Evolutionary conservation across 2,888 invertebrate genomes (phyloP), one percentile per base, ranked within the genome.

Genomic region (Stenodema calcarata): DNA sequence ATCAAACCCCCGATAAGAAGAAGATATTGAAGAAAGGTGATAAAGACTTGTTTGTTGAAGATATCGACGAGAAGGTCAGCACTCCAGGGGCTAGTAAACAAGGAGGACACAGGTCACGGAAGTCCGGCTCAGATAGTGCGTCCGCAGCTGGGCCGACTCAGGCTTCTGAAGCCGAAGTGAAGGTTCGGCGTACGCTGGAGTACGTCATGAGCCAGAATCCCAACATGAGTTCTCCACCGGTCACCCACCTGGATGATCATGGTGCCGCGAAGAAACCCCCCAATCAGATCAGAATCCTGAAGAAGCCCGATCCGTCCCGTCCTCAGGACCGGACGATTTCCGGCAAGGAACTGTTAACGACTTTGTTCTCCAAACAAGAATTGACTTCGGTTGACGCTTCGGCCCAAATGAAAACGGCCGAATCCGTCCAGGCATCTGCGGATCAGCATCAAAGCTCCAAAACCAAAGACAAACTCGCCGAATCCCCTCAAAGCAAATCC

Each of bases 401-500:
- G 11, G 1, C 30, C 23, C 42, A 44, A 23, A 23, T n/a, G 14
- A 80, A 80, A 54, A 28, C 50, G 11, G 50, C 80, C 16, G 50
- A 80, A 35, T 50, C 44, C 16, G 27, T 42, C 9, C 27, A 41
- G 27, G 78, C 78, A 4, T 75, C 75, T 4, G 75, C 35, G 9
- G 75, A 42, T 6, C 16, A 18, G 44, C 42, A 78, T 14, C 78
- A 35, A 27, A 42, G 44, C 27, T 27, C 44, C 9, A 80, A 80
- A 80, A 27, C 47, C 6, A 54, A 30, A 16, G 80, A 82, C 35
- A 62, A 35, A 11, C 69, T 69, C 12, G 54, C 62, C 1, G 82
- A 82, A 70, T 82, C 82, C 6, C 82, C 82, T 4, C 82, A 82
- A 47, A 82, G 82, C 42, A 82, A 82, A 23, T 82, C 82, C 12